Percentiles rank a stretch among this genome's conserved stretches.
Conservation (phyloP, 2,888 invertebrate genomes). For the Sipha maydis region DNA sequence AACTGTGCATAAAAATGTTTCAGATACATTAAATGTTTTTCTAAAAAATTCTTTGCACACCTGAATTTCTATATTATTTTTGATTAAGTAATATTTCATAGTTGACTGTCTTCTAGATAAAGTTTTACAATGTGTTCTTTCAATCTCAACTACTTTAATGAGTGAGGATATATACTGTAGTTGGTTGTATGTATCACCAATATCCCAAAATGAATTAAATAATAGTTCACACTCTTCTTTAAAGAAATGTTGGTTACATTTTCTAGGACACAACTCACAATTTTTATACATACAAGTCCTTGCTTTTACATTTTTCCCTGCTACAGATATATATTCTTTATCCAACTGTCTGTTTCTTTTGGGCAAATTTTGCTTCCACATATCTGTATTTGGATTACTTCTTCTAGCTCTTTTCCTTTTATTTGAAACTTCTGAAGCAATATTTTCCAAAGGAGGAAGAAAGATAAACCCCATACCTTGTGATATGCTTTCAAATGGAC, state of each 20-base stretch:
- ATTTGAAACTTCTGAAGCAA: conserved; percentile 1
- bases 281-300: conserved; percentile 6
- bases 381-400: background rate
- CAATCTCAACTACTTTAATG: too few species aligned
- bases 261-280: conserved; percentile 7
- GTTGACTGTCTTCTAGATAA: too few species aligned
- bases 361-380: conserved; percentile 3
- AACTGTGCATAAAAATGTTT: background rate
- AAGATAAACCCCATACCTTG: conserved; percentile 12
- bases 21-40: conserved; percentile 2
- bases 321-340: conserved; percentile 6
- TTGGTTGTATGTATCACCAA: too few species aligned
- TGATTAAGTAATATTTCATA: too few species aligned
- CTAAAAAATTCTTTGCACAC: background rate
- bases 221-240: background rate
- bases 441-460: conserved; percentile 2
- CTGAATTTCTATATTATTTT: too few species aligned
- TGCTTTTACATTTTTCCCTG: background rate
- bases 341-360: background rate
- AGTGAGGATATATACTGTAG: too few species aligned
- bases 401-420: conserved; percentile 4
- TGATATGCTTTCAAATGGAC: conserved; percentile 1
- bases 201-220: too few species aligned
- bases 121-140: too few species aligned
- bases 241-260: conserved; percentile 6